Conservation (phyloP, 2,113 vertebrate species). For the Sylvietta virens region DNA sequence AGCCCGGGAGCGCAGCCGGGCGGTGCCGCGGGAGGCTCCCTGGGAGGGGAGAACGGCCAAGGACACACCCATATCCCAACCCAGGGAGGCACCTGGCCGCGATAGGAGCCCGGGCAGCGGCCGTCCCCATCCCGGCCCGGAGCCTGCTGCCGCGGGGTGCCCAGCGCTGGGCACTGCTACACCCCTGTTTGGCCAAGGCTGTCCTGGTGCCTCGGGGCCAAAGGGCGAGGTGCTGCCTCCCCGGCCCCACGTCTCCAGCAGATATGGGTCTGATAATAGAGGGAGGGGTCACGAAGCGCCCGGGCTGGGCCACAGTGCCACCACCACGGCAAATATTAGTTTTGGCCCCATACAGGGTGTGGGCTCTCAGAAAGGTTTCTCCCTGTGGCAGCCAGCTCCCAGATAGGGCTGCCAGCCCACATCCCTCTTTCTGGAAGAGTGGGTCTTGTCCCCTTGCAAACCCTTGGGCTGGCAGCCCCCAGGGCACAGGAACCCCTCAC, state of each 20-base stretch:
- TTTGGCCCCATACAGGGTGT: not conserved
- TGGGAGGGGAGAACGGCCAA: not conserved
- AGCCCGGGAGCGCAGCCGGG: fast-evolving
- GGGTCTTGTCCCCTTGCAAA: not conserved
- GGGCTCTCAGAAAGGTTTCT: not conserved
- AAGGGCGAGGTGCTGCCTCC: not conserved
- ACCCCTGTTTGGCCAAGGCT: not conserved
- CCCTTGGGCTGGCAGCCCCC: not conserved
- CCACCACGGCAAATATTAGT: not conserved
- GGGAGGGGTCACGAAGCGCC: not conserved
- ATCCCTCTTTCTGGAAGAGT: not conserved
- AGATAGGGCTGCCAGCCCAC: not conserved
- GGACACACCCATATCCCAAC: not conserved
- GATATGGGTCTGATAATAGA: not conserved
- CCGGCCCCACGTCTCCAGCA: not conserved
- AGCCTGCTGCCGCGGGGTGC: not conserved
- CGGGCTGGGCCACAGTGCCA: not conserved
- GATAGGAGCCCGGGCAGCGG: not conserved
- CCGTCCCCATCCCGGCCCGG: fast-evolving
- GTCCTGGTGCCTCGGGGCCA: not conserved
- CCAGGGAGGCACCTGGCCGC: not conserved
- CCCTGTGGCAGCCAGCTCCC: not conserved
- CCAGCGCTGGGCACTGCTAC: not conserved
- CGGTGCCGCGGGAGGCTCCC: not conserved
- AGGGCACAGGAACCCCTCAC: not conserved